phyloP scores from a whole-genome alignment of 2,797 vertebrate genomes.

The Gouania willdenowi region DNA sequence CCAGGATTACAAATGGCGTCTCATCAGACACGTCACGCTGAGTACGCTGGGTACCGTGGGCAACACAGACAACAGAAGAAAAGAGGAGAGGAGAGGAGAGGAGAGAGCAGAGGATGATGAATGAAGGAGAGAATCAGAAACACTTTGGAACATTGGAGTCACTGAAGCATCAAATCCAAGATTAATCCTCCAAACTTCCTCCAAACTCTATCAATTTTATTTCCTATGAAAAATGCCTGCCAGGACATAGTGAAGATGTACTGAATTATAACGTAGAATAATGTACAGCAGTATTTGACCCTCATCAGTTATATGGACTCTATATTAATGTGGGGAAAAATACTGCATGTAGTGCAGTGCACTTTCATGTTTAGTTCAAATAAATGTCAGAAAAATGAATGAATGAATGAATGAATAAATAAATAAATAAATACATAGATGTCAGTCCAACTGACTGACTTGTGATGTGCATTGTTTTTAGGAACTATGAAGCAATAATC shows the following conservation, averaged over 20 bases:
- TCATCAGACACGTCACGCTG: conserved; percentile 65
- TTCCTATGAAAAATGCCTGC: conserved; percentile 5
- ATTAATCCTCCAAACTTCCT: conserved; percentile 26
- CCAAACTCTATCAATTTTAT: conserved; percentile 10
- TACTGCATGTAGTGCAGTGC: no score
- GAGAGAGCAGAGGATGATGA: background rate
- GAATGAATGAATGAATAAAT: no score
- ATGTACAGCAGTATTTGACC: no score
- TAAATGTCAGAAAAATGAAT: no score
- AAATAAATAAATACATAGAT: no score
- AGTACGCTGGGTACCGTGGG: conserved; percentile 13
- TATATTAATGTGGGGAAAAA: no score
- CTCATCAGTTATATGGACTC: no score
- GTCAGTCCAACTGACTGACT: no score
- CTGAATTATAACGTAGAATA: no score
- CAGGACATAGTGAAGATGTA: background rate
- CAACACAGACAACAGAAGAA: background rate
- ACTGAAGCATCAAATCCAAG: conserved; percentile 16
- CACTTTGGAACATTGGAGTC: conserved; percentile 16
- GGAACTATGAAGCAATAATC: no score
- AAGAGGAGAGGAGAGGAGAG: background rate
- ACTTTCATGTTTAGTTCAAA: no score
- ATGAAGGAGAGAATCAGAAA: conserved; percentile 1
- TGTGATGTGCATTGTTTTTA: no score
- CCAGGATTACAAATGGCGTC: conserved; percentile 53